These are phyloP conservation scores for Ailurus styani DNA, from an alignment of 2,113 vertebrate species.

Conservation along the genomic window DNA sequence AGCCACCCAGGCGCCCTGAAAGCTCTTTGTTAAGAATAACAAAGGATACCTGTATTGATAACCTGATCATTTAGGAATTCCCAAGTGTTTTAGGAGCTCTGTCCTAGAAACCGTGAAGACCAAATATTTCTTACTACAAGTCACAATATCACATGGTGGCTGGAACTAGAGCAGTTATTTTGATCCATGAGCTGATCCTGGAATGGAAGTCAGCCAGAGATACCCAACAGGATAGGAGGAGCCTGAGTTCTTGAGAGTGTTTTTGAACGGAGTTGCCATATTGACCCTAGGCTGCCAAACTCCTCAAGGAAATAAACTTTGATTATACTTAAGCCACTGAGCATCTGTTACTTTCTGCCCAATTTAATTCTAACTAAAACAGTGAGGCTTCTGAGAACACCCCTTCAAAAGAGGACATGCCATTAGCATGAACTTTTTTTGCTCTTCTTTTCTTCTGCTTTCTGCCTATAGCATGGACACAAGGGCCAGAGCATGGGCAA, in stretches of 20 bases:
- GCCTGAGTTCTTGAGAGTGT: background rate
- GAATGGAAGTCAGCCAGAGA: background rate
- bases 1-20: no score
- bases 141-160: background rate
- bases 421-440: background rate
- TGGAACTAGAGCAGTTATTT: background rate
- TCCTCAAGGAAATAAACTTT: background rate
- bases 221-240: background rate
- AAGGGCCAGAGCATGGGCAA: background rate
- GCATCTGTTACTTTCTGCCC: background rate
- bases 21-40: background rate
- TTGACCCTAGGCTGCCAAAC: background rate
- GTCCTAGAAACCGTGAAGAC: background rate
- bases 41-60: background rate
- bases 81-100: background rate
- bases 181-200: background rate
- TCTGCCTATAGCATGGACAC: background rate
- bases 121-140: background rate
- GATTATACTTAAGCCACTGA: background rate
- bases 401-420: background rate
- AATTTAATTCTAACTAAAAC: background rate
- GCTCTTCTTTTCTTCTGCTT: background rate
- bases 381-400: background rate
- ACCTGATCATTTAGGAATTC: background rate
- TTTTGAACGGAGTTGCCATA: background rate